These are phyloP conservation scores for Phylloscopus trochilus DNA, from an alignment of 2,113 vertebrate species.

Conservation along the genomic window DNA sequence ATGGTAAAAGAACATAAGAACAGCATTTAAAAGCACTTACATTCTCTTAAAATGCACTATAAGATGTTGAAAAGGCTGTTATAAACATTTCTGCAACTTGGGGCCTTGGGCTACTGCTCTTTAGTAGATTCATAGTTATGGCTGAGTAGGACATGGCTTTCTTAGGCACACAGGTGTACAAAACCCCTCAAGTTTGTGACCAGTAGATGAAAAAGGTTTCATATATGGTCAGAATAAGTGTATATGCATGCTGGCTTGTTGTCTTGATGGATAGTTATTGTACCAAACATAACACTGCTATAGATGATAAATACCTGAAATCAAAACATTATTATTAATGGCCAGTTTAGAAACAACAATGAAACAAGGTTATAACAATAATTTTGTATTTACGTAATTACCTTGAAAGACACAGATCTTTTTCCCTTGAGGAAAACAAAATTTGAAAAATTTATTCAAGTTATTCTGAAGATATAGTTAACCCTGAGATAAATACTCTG, in stretches of 20 bases:
- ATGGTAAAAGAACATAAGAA: not conserved
- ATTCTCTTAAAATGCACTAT: not conserved
- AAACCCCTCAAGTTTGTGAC: not conserved
- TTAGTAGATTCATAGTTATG: not conserved
- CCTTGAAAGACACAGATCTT: not conserved
- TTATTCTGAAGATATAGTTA: not conserved
- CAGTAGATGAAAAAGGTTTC: not conserved
- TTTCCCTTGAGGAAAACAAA: not conserved
- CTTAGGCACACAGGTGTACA: not conserved
- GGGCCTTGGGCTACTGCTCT: accelerated
- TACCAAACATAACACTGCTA: not conserved
- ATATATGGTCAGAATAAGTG: not conserved
- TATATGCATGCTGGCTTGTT: not conserved
- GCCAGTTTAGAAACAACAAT: not conserved
- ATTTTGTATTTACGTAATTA: not conserved
- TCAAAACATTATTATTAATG: not conserved
- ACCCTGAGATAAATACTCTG: not conserved
- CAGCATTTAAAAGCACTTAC: not conserved
- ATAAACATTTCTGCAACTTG: not conserved
- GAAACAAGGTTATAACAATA: not conserved
- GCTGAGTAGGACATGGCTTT: not conserved
- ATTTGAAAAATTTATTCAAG: not conserved
- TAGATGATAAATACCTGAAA: not conserved
- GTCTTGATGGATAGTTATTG: not conserved
- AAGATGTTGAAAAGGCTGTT: not conserved